Base-by-base conservation (phyloP, 1,140 invertebrate species). In the Hermatobates lingyangjiaoensis region DNA sequence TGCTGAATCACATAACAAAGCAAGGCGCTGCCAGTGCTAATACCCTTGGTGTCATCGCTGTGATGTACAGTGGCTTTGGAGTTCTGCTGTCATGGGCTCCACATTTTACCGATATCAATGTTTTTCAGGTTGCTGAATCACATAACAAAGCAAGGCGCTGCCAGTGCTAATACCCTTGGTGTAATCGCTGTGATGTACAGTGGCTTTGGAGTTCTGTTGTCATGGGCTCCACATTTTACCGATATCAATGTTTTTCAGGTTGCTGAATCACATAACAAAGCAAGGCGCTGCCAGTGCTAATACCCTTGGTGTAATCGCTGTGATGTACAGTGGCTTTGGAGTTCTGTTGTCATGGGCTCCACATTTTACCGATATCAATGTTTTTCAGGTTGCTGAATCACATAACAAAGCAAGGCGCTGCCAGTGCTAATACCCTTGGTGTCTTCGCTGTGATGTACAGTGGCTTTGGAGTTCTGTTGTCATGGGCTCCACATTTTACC, bases 1-100 rank as follows among this genome's bases (percentile, higher is more conserved):
- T 95, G 63, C 72, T 96, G 30, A 94, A 95, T 74, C 86, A 91
- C 68, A 75, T 94, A 21, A 88, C 86, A 75, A 95, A 94, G 71
- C 82, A 87, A 71, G 91, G 87, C 61, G 84, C 88, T 34, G 81
- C 85, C 18, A 80, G 83, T 54, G 88, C 87, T 27, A 93, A 92
- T 63, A 85, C 87, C 3, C 69, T 93, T 48, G 91, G 90, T 28
- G 83, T 88, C 54, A 72, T 94, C 45, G 83, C 88, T 51, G 80
- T 94, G 23, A 87, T 94, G 72, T 94, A 94, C 67, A 91, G 87
- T 61, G 80, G 82, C 46, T 85, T 92, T 69, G 90, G 89, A 42
- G 84, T 91, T 23, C 66, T 88, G 48, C 70, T 93, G 28, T 85
- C 84, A 40, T 87, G 75, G 71, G 62, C 73, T 1, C n/a, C n/a